Conservation (phyloP, 64 coral and sea anemone species). For the Stichodactyla mertensii region DNA sequence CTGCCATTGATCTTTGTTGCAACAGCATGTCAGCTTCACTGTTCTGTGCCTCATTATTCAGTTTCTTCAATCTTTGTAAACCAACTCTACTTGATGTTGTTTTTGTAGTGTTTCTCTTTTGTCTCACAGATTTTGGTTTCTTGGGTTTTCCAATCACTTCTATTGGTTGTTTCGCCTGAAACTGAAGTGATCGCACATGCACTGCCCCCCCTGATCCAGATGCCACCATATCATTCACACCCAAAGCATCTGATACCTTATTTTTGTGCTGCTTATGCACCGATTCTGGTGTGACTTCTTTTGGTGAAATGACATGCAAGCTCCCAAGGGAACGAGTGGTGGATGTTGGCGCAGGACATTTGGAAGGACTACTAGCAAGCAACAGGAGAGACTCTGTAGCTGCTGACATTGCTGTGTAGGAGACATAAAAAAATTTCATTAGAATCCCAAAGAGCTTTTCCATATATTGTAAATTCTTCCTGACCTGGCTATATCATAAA, state of each 20-base stretch:
- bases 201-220: background rate
- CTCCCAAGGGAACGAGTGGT: background rate
- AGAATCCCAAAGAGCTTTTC: no score
- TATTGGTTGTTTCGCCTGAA: background rate
- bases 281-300: background rate
- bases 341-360: background rate
- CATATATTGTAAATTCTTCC: no score
- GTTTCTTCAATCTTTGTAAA: background rate
- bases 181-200: background rate
- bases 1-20: background rate
- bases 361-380: constrained; percentile 42
- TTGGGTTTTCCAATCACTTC: background rate
- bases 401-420: constrained; percentile 20
- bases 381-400: constrained; percentile 48
- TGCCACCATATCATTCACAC: background rate
- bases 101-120: background rate
- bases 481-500: no score
- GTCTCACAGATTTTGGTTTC: background rate
- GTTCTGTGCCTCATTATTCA: background rate
- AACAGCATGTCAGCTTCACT: background rate
- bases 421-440: background rate
- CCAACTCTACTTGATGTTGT: background rate
- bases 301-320: background rate
- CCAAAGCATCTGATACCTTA: background rate
- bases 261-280: background rate